These are phyloP conservation scores for Octodonta nipae DNA, from an alignment of 2,888 invertebrate species.

Conservation along the genomic window DNA sequence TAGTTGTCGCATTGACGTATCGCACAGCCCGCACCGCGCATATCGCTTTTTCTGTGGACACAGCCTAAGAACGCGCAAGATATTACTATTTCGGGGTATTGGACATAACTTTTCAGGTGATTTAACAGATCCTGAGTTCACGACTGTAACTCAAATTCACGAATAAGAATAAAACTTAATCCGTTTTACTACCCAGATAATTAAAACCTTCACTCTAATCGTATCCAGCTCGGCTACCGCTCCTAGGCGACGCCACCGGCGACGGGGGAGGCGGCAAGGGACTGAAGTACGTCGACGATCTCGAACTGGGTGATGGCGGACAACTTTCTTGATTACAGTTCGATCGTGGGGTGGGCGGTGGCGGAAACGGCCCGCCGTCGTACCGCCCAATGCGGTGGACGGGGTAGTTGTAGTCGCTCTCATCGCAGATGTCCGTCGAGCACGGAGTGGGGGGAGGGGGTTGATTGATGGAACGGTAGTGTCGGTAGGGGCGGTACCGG, in stretches of 20 bases:
- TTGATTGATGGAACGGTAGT: slow-evolving; percentile 55
- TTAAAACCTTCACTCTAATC: slow-evolving; percentile 25
- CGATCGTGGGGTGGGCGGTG: slow-evolving; percentile 62
- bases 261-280: slow-evolving; percentile 78
- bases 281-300: slow-evolving; percentile 66
- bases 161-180: too few relatives aligned
- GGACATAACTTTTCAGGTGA: too few relatives aligned
- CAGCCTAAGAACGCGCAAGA: too few relatives aligned
- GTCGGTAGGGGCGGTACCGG: slow-evolving; percentile 37
- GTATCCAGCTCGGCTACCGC: slow-evolving; percentile 39
- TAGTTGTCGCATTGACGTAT: too few relatives aligned
- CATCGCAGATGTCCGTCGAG: slow-evolving; percentile 86
- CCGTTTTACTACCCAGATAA: too few relatives aligned
- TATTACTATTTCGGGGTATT: too few relatives aligned
- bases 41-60: too few relatives aligned
- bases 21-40: too few relatives aligned
- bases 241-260: slow-evolving; percentile 51
- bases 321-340: slow-evolving; percentile 62
- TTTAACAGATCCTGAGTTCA: too few relatives aligned
- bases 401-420: slow-evolving; percentile 65
- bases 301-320: slow-evolving; percentile 55
- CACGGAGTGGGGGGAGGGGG: slow-evolving; percentile 91
- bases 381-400: slow-evolving; percentile 47
- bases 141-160: too few relatives aligned
- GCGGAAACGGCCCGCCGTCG: slow-evolving; percentile 58